These are phyloP conservation scores for Pogonophryne albipinna DNA, from an alignment of 2,797 vertebrate genomes.

Conservation along the genomic window DNA sequence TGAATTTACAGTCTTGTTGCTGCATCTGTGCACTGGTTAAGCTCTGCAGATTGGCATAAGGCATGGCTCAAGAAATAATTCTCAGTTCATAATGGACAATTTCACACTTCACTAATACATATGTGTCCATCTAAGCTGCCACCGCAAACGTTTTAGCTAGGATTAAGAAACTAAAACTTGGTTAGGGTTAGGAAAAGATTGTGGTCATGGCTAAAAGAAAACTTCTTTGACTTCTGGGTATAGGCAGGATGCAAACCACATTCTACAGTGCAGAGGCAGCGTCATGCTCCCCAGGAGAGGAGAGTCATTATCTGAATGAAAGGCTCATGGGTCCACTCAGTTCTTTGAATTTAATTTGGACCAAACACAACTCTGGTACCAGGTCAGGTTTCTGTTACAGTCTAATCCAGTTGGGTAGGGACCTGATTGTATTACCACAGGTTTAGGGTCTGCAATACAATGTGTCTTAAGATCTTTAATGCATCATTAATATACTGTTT, in stretches of 20 bases:
- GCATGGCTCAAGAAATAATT: not conserved
- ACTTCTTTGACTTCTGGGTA: not conserved
- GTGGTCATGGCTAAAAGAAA: constrained; percentile 8
- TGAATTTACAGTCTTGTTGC: not conserved
- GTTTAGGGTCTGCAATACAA: not conserved
- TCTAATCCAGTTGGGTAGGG: not conserved
- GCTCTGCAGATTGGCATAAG: not conserved
- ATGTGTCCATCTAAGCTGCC: not conserved
- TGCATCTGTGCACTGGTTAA: not conserved
- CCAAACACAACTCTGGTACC: not conserved
- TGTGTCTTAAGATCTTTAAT: not conserved
- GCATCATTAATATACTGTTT: not conserved
- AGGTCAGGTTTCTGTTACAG: not conserved
- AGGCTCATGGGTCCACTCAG: not conserved
- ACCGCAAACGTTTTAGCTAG: not conserved
- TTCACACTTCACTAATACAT: not conserved
- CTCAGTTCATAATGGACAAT: not conserved
- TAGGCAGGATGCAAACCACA: not conserved
- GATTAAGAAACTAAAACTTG: constrained; percentile 3
- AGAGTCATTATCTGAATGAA: constrained; percentile 7
- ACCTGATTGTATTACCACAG: not conserved
- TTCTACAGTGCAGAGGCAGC: not conserved
- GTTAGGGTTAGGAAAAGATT: constrained; percentile 2
- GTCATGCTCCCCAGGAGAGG: not conserved
- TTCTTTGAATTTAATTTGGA: not conserved